Percentiles rank a stretch among this genome's conserved stretches.
Evolutionary conservation across 1,140 invertebrate genomes (phyloP).

Genomic region (Hycleus phaleratus): DNA sequence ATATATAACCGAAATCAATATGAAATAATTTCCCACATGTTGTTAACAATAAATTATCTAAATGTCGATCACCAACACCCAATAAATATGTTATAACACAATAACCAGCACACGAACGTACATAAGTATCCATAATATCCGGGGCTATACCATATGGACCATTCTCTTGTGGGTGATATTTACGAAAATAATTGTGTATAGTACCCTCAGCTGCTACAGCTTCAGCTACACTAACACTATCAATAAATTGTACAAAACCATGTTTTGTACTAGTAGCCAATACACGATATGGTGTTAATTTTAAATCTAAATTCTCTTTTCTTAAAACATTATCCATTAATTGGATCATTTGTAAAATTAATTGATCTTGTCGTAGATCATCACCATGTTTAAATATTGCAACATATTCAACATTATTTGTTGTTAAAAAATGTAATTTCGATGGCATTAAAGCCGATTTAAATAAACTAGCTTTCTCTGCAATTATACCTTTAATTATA

Average conservation of each 20-base stretch:
- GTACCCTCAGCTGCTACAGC: conserved; percentile 76
- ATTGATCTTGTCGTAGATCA: conserved; percentile 96
- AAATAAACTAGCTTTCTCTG: conserved; percentile 85
- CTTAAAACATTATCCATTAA: conserved; percentile 95
- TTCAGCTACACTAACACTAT: conserved; percentile 88
- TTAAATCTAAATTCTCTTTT: conserved; percentile 90
- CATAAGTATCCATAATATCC: conserved; percentile 97
- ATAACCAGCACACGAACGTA: conserved; percentile 96
- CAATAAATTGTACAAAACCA: conserved; percentile 96
- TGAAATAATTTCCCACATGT: conserved; percentile 90
- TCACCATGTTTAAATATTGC: conserved; percentile 99
- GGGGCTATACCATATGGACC: conserved; percentile 84
- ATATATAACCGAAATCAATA: conserved; percentile 98
- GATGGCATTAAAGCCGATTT: conserved; percentile 98
- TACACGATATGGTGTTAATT: conserved; percentile 88
- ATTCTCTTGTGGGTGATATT: conserved; percentile 79
- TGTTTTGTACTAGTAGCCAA: conserved; percentile 92
- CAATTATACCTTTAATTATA: conserved; percentile 80
- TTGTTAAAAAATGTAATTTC: conserved; percentile 83
- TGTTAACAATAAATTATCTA: conserved; percentile 93
- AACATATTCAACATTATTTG: conserved; percentile 78
- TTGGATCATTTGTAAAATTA: conserved; percentile 95
- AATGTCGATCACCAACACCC: conserved; percentile 95
- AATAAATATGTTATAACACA: conserved; percentile 97
- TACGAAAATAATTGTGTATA: conserved; percentile 86